Conservation (phyloP, 1,140 invertebrate genomes). For the Agraylea sexmaculata region DNA sequence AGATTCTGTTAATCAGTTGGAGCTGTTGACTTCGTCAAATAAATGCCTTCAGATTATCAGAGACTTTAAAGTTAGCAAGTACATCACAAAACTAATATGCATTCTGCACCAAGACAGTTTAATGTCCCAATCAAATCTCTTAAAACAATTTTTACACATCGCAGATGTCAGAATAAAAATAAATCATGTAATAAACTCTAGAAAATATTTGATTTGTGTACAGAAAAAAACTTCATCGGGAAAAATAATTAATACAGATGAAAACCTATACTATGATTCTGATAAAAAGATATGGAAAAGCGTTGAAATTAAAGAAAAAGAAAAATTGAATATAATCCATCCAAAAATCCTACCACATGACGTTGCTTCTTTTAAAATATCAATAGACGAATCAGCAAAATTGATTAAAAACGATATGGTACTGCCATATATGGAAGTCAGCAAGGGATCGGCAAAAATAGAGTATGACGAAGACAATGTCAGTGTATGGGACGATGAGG, state of each 20-base stretch:
- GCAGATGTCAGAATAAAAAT: constrained; percentile 32
- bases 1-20: constrained; percentile 37
- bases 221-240: constrained; percentile 33
- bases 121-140: constrained; percentile 28
- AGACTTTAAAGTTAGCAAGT: constrained; percentile 20
- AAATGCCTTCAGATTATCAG: constrained; percentile 25
- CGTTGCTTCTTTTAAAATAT: constrained; percentile 46
- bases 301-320: constrained; percentile 27
- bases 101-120: constrained; percentile 41
- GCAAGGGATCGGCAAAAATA: constrained; percentile 36
- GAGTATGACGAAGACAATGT: constrained; percentile 44
- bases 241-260: constrained; percentile 37
- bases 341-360: constrained; percentile 30
- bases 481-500: constrained; percentile 52
- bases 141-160: constrained; percentile 35
- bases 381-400: constrained; percentile 41
- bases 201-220: constrained; percentile 29
- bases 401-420: constrained; percentile 40
- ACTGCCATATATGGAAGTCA: constrained; percentile 43
- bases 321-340: constrained; percentile 27
- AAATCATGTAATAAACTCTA: constrained; percentile 24
- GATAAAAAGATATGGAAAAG: constrained; percentile 31
- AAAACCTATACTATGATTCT: constrained; percentile 32
- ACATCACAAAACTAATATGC: constrained; percentile 34
- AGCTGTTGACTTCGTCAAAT: constrained; percentile 27